phyloP scores from a whole-genome alignment of 2,888 invertebrate species.

The Athetis lepigone region DNA sequence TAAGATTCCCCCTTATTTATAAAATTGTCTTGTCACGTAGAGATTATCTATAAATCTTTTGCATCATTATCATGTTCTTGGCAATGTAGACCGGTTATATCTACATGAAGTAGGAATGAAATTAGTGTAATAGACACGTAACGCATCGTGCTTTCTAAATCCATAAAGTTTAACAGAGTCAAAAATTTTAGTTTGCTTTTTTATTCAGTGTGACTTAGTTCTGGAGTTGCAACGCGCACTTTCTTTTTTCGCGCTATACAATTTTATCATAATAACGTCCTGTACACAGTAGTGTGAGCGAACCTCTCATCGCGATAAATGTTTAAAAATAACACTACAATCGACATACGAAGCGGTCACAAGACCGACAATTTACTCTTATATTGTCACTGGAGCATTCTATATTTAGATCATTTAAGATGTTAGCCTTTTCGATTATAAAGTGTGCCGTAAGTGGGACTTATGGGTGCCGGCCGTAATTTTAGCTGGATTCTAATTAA shows the following conservation, averaged over 20 bases:
- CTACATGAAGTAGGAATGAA: conserved; percentile 28
- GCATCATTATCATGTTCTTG: conserved; percentile 47
- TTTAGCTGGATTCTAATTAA: conserved; percentile 79
- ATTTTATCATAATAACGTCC: conserved; percentile 24
- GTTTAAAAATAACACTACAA: conserved; percentile 82
- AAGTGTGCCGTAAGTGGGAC: conserved; percentile 69
- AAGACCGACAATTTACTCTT: conserved; percentile 78
- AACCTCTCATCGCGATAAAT: conserved; percentile 64
- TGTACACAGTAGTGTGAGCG: conserved; percentile 23
- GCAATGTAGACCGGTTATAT: conserved; percentile 35
- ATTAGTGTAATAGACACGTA: conserved; percentile 32
- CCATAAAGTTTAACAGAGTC: conserved; percentile 8
- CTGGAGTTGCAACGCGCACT: conserved; percentile 18
- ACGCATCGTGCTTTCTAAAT: conserved; percentile 34
- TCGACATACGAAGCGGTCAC: conserved; percentile 76
- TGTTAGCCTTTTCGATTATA: conserved; percentile 82
- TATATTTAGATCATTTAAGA: conserved; percentile 85
- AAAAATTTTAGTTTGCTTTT: not conserved
- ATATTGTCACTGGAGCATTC: conserved; percentile 77
- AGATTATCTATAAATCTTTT: conserved; percentile 40
- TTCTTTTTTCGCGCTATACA: conserved; percentile 49
- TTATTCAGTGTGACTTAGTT: not conserved
- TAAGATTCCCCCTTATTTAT: conserved; percentile 43
- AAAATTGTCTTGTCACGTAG: conserved; percentile 33
- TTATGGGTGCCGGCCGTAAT: conserved; percentile 73